Evolutionary conservation across 2,888 invertebrate species (phyloP), one percentile per base, ranked within the genome.

Genomic region (Idaea straminata): DNA sequence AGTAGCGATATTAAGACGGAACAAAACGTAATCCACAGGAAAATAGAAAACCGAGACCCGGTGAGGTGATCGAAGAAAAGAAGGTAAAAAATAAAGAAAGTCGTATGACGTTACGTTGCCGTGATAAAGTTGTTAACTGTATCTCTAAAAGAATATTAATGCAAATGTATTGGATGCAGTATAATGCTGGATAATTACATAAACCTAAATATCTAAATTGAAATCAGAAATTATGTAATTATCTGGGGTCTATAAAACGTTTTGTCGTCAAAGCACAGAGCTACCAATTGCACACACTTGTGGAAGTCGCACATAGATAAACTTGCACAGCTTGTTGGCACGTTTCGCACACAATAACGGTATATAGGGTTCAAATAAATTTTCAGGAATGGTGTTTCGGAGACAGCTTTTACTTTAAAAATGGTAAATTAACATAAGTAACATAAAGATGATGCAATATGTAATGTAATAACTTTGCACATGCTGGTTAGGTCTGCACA

Each of bases 11-110:
- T 85, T 91, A 90, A 91, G 88, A 89, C 80, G 82, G 89, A 89
- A 83, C 86, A 91, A 92, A 89, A 86, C 89, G 81, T 89, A 92
- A 92, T 92, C 86, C 91, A 92, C 93, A 93, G 97, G 96, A 96
- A 92, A 95, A 96, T 96, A 96, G 97, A 94, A 97, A 97, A 95
- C 96, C 98, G 93, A 97, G 98, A 88, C 98, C 98, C 80, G 98
- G 98, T 93, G 98, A 98, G 95, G 96, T 98, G 93, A 93, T 97
- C 93, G 97, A 97, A 94, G 98, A 98, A 89, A 97, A 96, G 95
- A 97, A 97, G 98, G 98, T 98, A 96, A 97, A 86, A 87, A 86
- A 83, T 62, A 83, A 79, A 80, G 86, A 84, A 83, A 86, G 80
- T 84, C 86, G 83, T 85, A 83, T 91, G 91, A 81, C 87, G 86